phyloP scores from a whole-genome alignment of 2,888 invertebrate genomes.

The Drosophila acutilabella region DNA sequence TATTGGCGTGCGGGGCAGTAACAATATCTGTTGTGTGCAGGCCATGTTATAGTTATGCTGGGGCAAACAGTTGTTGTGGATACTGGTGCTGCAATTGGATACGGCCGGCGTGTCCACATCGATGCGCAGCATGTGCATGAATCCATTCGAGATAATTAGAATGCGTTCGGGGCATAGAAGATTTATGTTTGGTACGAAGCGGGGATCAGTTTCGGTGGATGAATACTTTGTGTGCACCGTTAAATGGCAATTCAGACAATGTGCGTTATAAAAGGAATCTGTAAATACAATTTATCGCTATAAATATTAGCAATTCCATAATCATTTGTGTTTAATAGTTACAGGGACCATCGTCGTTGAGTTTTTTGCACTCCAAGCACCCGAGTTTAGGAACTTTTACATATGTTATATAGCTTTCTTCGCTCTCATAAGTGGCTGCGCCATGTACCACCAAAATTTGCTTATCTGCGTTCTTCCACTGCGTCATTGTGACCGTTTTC shows the following conservation, averaged over 20 bases:
- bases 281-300: conserved; percentile 48
- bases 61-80: conserved; percentile 26
- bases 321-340: conserved; percentile 28
- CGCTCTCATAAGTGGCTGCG: conserved; percentile 83
- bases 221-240: conserved; percentile 97
- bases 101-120: conserved; percentile 86
- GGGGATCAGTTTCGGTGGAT: conserved; percentile 93
- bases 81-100: conserved; percentile 30
- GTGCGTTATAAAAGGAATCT: conserved; percentile 88
- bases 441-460: conserved; percentile 88
- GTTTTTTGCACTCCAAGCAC: conserved; percentile 87
- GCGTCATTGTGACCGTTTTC: conserved; percentile 88
- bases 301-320: neutral
- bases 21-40: conserved; percentile 55
- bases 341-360: conserved; percentile 83
- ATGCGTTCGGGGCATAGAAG: conserved; percentile 90
- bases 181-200: conserved; percentile 90
- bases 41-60: conserved; percentile 51
- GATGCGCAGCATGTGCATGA: conserved; percentile 91
- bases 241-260: conserved; percentile 95
- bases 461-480: conserved; percentile 87
- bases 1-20: conserved; percentile 50
- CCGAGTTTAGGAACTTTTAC: conserved; percentile 87
- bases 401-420: conserved; percentile 85
- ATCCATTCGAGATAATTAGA: conserved; percentile 93